Evolutionary conservation across 2,113 vertebrate genomes (phyloP).

Genomic region (Nematolebias whitei): DNA sequence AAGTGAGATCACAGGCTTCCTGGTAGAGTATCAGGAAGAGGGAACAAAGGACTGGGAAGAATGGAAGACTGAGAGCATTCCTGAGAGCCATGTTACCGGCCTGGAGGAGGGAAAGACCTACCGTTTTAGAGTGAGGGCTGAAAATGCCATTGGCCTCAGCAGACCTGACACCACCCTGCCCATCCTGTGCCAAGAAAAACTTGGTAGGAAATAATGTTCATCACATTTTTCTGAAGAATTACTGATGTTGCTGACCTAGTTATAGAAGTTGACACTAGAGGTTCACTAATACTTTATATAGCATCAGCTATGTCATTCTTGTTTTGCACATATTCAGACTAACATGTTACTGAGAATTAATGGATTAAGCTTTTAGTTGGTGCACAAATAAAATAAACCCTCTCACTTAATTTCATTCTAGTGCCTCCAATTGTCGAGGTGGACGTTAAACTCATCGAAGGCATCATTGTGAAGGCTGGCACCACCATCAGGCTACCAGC

Average conservation of each 20-base stretch:
- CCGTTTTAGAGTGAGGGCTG: slow-evolving; percentile 93
- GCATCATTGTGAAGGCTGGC: slow-evolving; percentile 96
- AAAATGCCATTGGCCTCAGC: slow-evolving; percentile 93
- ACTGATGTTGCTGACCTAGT: neutral
- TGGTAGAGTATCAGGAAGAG: slow-evolving; percentile 97
- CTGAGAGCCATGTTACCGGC: slow-evolving; percentile 93
- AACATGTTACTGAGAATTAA: neutral
- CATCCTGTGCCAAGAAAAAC: slow-evolving; percentile 96
- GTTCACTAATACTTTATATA: neutral
- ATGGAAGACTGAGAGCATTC: slow-evolving; percentile 93
- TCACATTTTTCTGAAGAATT: too few relatives aligned
- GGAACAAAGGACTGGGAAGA: slow-evolving; percentile 90
- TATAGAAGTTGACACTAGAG: too few relatives aligned
- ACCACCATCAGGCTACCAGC: slow-evolving; percentile 94
- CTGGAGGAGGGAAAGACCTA: slow-evolving; percentile 95
- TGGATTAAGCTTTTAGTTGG: neutral
- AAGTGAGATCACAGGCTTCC: slow-evolving; percentile 95
- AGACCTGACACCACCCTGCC: slow-evolving; percentile 96
- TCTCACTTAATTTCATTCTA: slow-evolving; percentile 59
- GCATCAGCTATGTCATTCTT: neutral
- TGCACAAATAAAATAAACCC: too few relatives aligned
- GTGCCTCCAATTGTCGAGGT: slow-evolving; percentile 92
- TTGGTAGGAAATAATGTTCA: slow-evolving; percentile 80
- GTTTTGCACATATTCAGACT: too few relatives aligned
- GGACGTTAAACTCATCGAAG: slow-evolving; percentile 94